Base-by-base conservation (phyloP, 2,888 invertebrate genomes). In the Thymelicus acteon region DNA sequence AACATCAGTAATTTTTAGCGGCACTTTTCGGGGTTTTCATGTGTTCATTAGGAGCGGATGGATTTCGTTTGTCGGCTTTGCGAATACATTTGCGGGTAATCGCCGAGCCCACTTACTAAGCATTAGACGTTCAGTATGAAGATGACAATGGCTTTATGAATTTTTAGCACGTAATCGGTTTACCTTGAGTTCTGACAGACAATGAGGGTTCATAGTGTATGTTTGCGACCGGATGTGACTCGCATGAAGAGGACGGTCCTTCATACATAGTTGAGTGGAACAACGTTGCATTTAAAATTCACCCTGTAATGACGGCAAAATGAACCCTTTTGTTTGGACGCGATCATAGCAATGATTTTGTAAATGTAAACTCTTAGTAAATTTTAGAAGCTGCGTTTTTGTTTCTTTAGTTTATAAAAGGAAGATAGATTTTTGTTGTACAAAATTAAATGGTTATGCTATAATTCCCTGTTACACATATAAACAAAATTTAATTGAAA, bases 251-350 rank as follows among this genome's bases (percentile, higher is more conserved):
- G 85, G 75, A 81, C 84, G 82, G 84, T 86, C 86, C 88, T 89
- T 92, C 89, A 91, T 92, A 90, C 91, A 91, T 92, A 90, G 86
- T 90, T 90, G 86, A 91, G 89, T 87, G 85, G 80, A 76, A 85
- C 84, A 80, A 85, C 84, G 77, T 76, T 72, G 71, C 85, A 90
- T 91, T 91, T 90, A 89, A 91, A 91, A 92, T 91, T 91, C 90
- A 91, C 88, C 89, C 88, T 82, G 77, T 88, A 88, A 90, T 86
- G 85, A 88, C 79, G 82, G 73, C 75, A 78, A 82, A 89, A 90
- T 87, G 86, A 89, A 86, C 80, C 82, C 74, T 77, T 79, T 80
- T 87, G 86, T 88, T 86, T 86, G 83, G 78, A 79, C 82, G 80
- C 79, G 81, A 89, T 90, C 82, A 87, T 87, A 80, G 77, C 63